Evolutionary conservation across 2,888 invertebrate species (phyloP).

Genomic region (Volucella inanis): DNA sequence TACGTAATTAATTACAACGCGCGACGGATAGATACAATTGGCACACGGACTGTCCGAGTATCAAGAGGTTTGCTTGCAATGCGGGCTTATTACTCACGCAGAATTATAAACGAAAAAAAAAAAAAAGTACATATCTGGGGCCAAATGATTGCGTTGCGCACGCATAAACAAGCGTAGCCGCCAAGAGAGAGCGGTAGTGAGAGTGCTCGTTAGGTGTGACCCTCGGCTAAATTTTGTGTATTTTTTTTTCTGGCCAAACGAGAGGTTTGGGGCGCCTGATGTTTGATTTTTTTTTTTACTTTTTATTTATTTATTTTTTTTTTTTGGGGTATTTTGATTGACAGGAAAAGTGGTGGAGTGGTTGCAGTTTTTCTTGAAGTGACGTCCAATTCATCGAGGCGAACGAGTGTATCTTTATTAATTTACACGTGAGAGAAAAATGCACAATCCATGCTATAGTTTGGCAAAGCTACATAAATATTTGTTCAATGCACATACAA

Average conservation of each 20-base stretch:
- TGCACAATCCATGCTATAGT: no score
- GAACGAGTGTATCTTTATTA: conserved; percentile 22
- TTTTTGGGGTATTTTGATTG: conserved; percentile 61
- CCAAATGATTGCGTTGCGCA: conserved; percentile 55
- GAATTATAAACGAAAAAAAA: conserved; percentile 52
- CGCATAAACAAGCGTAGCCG: conserved; percentile 51
- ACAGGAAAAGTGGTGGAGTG: conserved; percentile 63
- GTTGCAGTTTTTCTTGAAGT: conserved; percentile 26
- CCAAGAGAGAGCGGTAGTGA: conserved; percentile 19
- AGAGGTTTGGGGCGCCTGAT: conserved; percentile 62
- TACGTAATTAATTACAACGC: conserved; percentile 73
- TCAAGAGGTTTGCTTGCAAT: background rate
- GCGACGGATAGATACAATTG: conserved; percentile 51
- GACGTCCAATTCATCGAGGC: conserved; percentile 46
- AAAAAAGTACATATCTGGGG: conserved; percentile 31
- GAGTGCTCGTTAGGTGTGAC: conserved; percentile 57
- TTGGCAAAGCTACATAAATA: no score
- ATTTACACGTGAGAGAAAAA: conserved; percentile 5
- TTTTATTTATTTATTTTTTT: conserved; percentile 15
- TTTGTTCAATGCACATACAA: no score
- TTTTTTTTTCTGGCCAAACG: conserved; percentile 16
- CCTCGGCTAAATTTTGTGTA: conserved; percentile 55
- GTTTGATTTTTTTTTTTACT: background rate
- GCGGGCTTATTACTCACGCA: conserved; percentile 58
- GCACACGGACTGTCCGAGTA: conserved; percentile 48